Percentiles rank a stretch among this genome's conserved stretches.
phyloP scores from a whole-genome alignment of 2,888 invertebrate genomes.

The Helicoverpa assulta region DNA sequence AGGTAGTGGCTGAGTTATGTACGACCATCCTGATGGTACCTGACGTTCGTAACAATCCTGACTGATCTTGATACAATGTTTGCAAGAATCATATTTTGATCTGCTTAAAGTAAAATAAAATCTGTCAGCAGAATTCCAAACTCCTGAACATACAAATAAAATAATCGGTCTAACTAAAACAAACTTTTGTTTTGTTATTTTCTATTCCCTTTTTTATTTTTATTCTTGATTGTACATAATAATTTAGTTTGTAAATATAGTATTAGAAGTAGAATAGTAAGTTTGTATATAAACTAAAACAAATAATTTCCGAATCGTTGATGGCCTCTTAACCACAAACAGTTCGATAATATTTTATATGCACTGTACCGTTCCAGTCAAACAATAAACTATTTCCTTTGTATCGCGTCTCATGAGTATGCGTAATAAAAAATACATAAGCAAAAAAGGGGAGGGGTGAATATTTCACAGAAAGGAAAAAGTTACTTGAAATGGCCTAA shows the following conservation, averaged over 20 bases:
- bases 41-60: no score
- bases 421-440: slow-evolving; percentile 49
- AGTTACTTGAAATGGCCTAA: slow-evolving; percentile 66
- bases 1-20: no score
- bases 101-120: no score
- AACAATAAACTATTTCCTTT: slow-evolving; percentile 12
- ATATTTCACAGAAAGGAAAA: slow-evolving; percentile 61
- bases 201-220: no score
- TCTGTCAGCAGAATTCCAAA: background rate
- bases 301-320: background rate
- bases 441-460: slow-evolving; percentile 39
- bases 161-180: background rate
- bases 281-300: no score
- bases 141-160: background rate
- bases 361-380: background rate
- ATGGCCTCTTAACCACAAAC: background rate
- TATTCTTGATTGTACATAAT: no score
- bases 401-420: slow-evolving; percentile 13
- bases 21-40: no score
- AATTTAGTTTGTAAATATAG: no score
- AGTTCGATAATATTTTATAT: background rate
- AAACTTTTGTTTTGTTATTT: no score
- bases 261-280: no score
- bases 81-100: no score
- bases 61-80: no score